A percentile compares a stretch with the other conserved stretches of the same genome.
Evolutionary conservation across 2,113 vertebrate species (phyloP).

Genomic region (Calidris pygmaea): DNA sequence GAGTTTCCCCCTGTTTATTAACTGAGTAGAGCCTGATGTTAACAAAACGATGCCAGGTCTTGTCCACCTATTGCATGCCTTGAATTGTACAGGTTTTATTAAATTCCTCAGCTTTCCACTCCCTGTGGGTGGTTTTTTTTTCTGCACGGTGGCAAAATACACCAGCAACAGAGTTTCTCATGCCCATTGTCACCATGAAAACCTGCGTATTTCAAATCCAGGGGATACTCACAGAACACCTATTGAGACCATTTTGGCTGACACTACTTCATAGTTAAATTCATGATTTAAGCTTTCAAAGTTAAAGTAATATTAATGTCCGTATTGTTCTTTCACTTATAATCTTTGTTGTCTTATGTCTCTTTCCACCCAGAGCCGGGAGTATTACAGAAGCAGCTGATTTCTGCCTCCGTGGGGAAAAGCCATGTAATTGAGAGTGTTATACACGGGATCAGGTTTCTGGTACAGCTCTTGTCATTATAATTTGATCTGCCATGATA

Average conservation of each 20-base stretch:
- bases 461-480: background rate
- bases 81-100: background rate
- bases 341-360: background rate
- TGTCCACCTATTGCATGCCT: background rate
- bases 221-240: background rate
- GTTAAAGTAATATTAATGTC: background rate
- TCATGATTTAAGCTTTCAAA: background rate
- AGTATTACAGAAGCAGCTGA: background rate
- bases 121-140: background rate
- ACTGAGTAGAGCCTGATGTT: background rate
- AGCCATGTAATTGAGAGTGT: background rate
- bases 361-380: background rate
- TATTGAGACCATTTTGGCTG: background rate
- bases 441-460: background rate
- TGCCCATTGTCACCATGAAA: background rate
- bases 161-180: background rate
- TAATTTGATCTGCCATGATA: background rate
- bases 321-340: background rate
- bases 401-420: background rate
- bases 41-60: background rate
- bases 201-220: background rate
- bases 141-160: background rate
- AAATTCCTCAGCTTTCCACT: background rate
- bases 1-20: background rate
- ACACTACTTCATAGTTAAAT: background rate